These are phyloP conservation scores for Synodontis membranacea DNA, from an alignment of 2,113 vertebrate genomes.

Conservation along the genomic window DNA sequence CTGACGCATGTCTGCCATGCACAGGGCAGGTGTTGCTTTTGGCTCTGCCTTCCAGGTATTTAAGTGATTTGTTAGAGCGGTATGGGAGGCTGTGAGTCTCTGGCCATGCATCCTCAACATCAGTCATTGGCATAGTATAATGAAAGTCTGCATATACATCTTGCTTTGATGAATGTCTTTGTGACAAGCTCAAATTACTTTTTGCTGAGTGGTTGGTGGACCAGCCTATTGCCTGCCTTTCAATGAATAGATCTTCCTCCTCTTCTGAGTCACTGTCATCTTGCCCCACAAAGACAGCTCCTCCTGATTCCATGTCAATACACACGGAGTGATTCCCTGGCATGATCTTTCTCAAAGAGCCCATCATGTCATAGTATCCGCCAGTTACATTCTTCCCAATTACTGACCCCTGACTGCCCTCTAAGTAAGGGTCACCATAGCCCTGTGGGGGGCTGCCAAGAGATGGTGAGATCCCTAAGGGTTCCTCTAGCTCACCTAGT, in stretches of 20 bases:
- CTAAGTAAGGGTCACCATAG: constrained; percentile 67
- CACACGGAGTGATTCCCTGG: constrained; percentile 70
- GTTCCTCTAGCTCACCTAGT: constrained; percentile 81
- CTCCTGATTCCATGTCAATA: constrained; percentile 68
- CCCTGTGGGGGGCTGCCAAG: constrained; percentile 53
- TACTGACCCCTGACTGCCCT: constrained; percentile 59
- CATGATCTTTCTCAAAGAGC: constrained; percentile 77
- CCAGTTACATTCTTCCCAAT: constrained; percentile 56
- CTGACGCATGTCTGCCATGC: constrained; percentile 62
- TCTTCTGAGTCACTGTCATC: constrained; percentile 68
- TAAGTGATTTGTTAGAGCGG: constrained; percentile 62
- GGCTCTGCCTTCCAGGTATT: constrained; percentile 65
- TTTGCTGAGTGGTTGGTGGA: constrained; percentile 77
- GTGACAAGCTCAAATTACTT: constrained; percentile 63
- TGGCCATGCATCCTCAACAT: constrained; percentile 75
- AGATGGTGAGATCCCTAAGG: constrained; percentile 71
- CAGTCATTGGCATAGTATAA: constrained; percentile 75
- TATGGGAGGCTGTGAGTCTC: constrained; percentile 66
- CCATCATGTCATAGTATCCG: constrained; percentile 79
- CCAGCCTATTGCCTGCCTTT: constrained; percentile 76
- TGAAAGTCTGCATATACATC: constrained; percentile 71
- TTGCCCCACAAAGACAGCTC: constrained; percentile 65
- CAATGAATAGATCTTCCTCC: constrained; percentile 64
- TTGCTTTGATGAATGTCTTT: constrained; percentile 63
- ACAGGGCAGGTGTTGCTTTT: constrained; percentile 69